Evolutionary conservation across 2,797 vertebrate genomes (phyloP), one percentile per base, ranked within the genome.

Genomic region (Alosa sapidissima): DNA sequence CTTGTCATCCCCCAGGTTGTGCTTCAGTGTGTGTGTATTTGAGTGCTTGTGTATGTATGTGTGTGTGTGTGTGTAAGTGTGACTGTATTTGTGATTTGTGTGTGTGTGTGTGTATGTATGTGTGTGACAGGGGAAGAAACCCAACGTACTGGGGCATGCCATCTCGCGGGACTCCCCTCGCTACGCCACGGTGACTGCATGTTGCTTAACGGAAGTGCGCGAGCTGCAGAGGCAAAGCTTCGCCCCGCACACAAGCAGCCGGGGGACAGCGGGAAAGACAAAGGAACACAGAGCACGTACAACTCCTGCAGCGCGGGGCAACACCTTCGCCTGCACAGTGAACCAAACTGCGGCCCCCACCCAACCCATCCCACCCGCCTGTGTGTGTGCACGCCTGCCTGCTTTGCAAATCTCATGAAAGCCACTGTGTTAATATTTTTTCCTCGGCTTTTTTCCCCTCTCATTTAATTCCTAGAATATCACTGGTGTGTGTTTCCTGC

Each of bases 401-500:
- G 41, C 72, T 78, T 78, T 78, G 72, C 72, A 78, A 78, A 78
- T 78, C 72, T 78, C 72, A 45, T 78, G 72, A 78, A 78, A 78
- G 72, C 84, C 93, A 89, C 91, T 81, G 87, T 91, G 92, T 87
- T 91, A 89, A 93, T 93, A 92, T 92, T 93, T 91, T 86, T 55
- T n/a, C 84, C 51, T 62, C 65, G 24, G 36, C 81, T 87, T 82
- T 84, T 82, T 86, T 81, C 72, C 81, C 93, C 90, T 90, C 85
- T 92, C 89, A 92, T 93, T 94, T 94, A 93, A 94, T 95, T 93
- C 93, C 90, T 91, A 88, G 75, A 86, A 91, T 94, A 94, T 94
- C 93, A 94, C 94, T 91, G 92, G 94, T 94, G 94, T 94, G 92
- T 94, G 91, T 95, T 94, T 94, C 94, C 91, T 91, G 89, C 92